Evolutionary conservation across 2,888 invertebrate species (phyloP).

Genomic region (Rhagonycha fulva): DNA sequence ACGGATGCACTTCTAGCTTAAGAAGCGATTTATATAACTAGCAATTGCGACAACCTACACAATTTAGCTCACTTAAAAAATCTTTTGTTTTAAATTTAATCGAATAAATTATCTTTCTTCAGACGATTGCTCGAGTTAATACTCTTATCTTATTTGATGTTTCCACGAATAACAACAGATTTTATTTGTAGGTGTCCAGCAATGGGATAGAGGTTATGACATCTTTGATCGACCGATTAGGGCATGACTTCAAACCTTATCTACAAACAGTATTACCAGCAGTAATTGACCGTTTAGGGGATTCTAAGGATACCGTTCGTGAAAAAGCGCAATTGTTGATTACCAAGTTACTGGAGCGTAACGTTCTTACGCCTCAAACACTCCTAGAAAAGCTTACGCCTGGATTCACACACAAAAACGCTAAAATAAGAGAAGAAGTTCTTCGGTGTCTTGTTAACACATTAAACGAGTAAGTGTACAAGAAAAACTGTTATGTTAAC

Average conservation of each 20-base stretch:
- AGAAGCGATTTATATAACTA: neutral
- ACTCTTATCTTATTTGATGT: neutral
- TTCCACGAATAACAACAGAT: neutral
- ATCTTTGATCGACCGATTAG: slow-evolving; percentile 84
- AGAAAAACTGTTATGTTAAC: neutral
- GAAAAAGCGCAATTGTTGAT: slow-evolving; percentile 76
- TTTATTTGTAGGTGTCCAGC: slow-evolving; percentile 77
- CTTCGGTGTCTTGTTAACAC: slow-evolving; percentile 80
- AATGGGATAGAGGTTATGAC: slow-evolving; percentile 89
- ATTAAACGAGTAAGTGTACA: slow-evolving; percentile 73
- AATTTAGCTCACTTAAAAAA: neutral
- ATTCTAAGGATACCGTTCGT: slow-evolving; percentile 56
- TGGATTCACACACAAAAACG: slow-evolving; percentile 84
- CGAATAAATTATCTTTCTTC: neutral
- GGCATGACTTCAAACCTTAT: slow-evolving; percentile 84
- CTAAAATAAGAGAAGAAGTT: slow-evolving; percentile 89
- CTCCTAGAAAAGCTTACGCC: slow-evolving; percentile 73
- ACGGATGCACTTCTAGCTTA: neutral
- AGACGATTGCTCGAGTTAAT: neutral
- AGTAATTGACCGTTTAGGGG: slow-evolving; percentile 77
- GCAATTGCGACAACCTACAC: neutral
- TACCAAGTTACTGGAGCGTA: slow-evolving; percentile 73
- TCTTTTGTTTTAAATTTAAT: neutral
- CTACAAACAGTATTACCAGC: slow-evolving; percentile 82
- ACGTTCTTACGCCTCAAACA: slow-evolving; percentile 69